Evolutionary conservation across 2,888 invertebrate genomes (phyloP).

Genomic region (Metellina segmentata): DNA sequence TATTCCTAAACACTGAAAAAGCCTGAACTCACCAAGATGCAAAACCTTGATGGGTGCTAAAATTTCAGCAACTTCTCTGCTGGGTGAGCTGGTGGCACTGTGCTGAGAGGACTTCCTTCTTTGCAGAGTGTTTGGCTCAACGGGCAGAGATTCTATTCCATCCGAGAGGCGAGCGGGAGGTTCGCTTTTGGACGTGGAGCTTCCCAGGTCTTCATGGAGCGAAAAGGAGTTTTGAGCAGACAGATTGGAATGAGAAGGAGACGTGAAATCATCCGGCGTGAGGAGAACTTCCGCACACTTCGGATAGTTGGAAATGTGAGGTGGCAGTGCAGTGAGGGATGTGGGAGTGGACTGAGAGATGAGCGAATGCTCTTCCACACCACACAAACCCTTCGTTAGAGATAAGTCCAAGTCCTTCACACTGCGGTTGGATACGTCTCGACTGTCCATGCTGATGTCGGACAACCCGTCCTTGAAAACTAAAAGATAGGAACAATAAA

Average conservation of each 20-base stretch:
- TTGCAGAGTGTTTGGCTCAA: slow-evolving; percentile 35
- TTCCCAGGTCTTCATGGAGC: slow-evolving; percentile 78
- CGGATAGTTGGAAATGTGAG: slow-evolving; percentile 48
- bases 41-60: slow-evolving; percentile 81
- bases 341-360: slow-evolving; percentile 10
- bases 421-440: slow-evolving; percentile 14
- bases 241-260: slow-evolving; percentile 80
- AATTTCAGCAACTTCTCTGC: slow-evolving; percentile 93
- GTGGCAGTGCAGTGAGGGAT: slow-evolving; percentile 32
- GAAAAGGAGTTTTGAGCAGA: slow-evolving; percentile 78
- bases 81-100: slow-evolving; percentile 93
- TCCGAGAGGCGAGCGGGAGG: slow-evolving; percentile 5
- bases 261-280: slow-evolving; percentile 92
- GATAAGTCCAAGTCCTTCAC: slow-evolving; percentile 40
- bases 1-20: background rate
- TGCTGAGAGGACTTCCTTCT: slow-evolving; percentile 76
- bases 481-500: slow-evolving; percentile 7
- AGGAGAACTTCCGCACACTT: slow-evolving; percentile 83
- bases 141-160: slow-evolving; percentile 50
- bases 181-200: slow-evolving; percentile 77
- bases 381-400: slow-evolving; percentile 10
- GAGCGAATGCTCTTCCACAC: slow-evolving; percentile 24
- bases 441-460: slow-evolving; percentile 80
- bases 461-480: slow-evolving; percentile 79
- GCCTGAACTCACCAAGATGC: slow-evolving; percentile 31